These are phyloP conservation scores for Indicator indicator DNA, from an alignment of 2,113 vertebrate genomes.

Conservation along the genomic window DNA sequence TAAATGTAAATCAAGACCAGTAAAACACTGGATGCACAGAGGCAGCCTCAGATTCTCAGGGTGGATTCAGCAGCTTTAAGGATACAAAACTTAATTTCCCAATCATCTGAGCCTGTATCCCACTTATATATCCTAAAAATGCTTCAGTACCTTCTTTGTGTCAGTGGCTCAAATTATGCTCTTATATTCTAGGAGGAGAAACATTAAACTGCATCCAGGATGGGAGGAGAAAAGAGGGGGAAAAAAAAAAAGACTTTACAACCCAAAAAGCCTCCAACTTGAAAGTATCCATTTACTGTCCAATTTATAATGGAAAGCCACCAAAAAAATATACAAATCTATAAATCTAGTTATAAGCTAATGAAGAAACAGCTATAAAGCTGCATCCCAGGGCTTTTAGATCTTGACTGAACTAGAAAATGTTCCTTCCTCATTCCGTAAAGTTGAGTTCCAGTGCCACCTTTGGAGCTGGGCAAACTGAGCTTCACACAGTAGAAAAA, in stretches of 20 bases:
- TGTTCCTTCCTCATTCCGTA: not conserved
- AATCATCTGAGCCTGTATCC: not conserved
- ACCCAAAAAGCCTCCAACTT: not conserved
- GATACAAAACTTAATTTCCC: not conserved
- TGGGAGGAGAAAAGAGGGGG: not conserved
- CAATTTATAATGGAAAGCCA: not conserved
- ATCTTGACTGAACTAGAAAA: not conserved
- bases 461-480: not conserved
- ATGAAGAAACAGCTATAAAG: not conserved
- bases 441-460: not conserved
- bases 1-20: not conserved
- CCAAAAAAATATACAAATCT: not conserved
- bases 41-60: not conserved
- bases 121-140: not conserved
- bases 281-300: not conserved
- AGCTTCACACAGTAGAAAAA: not conserved
- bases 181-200: not conserved
- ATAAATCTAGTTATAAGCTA: not conserved
- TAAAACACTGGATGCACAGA: not conserved
- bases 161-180: fast-evolving
- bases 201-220: not conserved
- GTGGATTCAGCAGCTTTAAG: not conserved
- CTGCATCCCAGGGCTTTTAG: not conserved
- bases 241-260: not conserved
- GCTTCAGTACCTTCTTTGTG: not conserved